Base-by-base conservation (phyloP, 2,113 vertebrate genomes). In the Gracilinanus agilis region DNA sequence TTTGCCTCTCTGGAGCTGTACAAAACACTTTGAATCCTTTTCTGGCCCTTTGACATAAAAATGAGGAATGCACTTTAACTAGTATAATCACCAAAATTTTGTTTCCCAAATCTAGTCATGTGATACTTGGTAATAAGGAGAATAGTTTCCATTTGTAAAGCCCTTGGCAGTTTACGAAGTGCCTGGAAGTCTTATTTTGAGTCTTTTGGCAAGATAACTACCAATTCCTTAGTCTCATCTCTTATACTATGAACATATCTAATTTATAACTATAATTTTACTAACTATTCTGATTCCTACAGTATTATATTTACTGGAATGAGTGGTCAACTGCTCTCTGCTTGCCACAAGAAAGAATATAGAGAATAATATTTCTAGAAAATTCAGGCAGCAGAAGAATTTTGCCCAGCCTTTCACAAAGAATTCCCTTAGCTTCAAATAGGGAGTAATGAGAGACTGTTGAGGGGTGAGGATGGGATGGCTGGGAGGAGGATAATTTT, bases 311-410 rank as follows among this genome's bases (percentile, higher is more conserved):
- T 92, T 55, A 6, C 55, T 83, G 16, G 23, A 89, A 89, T 94
- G 40, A 54, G 13, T 90, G 44, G 21, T 61, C 27, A 21, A 34
- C 23, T 67, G 40, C 24, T 91, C n/a, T 91, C 53, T 53, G 29
- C 95, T 67, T 56, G 53, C 21, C 55, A 93, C 44, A 44, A 67
- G 16, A 9, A 25, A 40, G 89, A 40, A 54, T 58, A 92, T 2
- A 19, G 92, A 91, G 95, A 54, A 55, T 91, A 93, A 40, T 90
- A 75, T 29, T 29, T 90, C 88, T 49, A 40, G 19, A 94, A n/a
- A 92, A 92, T 56, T 10, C n/a, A 75, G 95, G 55, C 0, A n/a
- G 88, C 92, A 44, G 1, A 56, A 83, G 16, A 94, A 75, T 25
- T 91, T 54, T 24, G 54, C 0, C 83, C 89, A 55, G 40, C 54